phyloP scores from a whole-genome alignment of 1,140 invertebrate species.

The Octopus sinensis region DNA sequence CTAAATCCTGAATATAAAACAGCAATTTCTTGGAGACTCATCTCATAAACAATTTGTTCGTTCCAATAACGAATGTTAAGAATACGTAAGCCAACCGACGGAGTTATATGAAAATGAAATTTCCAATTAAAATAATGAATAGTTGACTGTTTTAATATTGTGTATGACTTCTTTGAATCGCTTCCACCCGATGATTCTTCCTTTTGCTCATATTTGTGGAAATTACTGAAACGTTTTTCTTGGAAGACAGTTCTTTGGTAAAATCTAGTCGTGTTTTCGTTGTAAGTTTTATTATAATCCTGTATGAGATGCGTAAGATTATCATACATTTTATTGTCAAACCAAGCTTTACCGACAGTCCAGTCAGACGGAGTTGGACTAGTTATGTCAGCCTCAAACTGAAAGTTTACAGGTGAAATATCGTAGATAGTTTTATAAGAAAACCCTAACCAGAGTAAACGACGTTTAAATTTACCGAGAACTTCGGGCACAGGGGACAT shows the following conservation, averaged over 20 bases:
- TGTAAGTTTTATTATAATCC: conserved; percentile 18
- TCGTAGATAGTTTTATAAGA: conserved; percentile 25
- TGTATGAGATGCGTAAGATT: conserved; percentile 25
- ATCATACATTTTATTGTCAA: conserved; percentile 28
- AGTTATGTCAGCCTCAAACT: conserved; percentile 32
- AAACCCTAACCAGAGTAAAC: conserved; percentile 38
- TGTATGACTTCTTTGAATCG: conserved; percentile 32
- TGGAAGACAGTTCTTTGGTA: conserved; percentile 3
- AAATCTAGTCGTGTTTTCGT: conserved; percentile 17
- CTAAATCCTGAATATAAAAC: conserved; percentile 38
- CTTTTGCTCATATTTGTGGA: conserved; percentile 17
- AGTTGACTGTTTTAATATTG: conserved; percentile 23
- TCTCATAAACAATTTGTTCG: conserved; percentile 40
- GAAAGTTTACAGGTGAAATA: conserved; percentile 36
- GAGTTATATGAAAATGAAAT: conserved; percentile 36
- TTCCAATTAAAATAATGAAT: conserved; percentile 38
- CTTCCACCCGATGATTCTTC: conserved; percentile 27
- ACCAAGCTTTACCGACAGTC: conserved; percentile 34
- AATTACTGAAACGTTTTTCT: conserved; percentile 12
- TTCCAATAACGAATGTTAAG: conserved; percentile 33
- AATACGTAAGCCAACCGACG: conserved; percentile 32
- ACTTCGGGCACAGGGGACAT: conserved; percentile 26
- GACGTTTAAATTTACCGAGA: conserved; percentile 20
- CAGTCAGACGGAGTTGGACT: conserved; percentile 22
- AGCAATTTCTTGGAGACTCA: conserved; percentile 43